Evolutionary conservation across 2,797 vertebrate species (phyloP).

Genomic region (Aulostomus chinensis): DNA sequence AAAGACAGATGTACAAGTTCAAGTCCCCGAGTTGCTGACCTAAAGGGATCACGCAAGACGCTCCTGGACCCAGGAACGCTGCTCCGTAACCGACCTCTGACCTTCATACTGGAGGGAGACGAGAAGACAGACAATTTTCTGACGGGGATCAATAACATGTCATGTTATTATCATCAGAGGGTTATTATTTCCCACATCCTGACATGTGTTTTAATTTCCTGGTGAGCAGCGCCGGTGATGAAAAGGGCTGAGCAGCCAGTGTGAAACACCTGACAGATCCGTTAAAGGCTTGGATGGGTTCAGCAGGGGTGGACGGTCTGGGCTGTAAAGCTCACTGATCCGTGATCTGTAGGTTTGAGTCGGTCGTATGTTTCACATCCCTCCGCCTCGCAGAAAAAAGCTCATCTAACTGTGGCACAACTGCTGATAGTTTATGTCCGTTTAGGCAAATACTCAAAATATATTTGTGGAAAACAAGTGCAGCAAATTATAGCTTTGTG

Average conservation of each 20-base stretch:
- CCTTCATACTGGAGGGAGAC: not conserved
- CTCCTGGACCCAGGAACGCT: not conserved
- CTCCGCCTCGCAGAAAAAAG: slow-evolving; percentile 1
- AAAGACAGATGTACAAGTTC: no score
- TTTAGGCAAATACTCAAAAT: no score
- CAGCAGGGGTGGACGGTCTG: slow-evolving; percentile 36
- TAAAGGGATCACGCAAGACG: no score
- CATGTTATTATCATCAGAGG: slow-evolving; percentile 21
- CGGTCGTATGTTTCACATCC: slow-evolving; percentile 41
- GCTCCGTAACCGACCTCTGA: slow-evolving; percentile 3
- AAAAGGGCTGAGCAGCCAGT: slow-evolving; percentile 18
- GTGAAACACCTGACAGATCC: slow-evolving; percentile 43
- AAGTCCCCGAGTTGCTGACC: no score
- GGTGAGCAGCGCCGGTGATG: slow-evolving; percentile 16
- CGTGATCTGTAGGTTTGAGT: slow-evolving; percentile 42
- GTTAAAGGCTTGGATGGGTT: slow-evolving; percentile 22
- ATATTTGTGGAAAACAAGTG: no score
- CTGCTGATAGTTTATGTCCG: no score
- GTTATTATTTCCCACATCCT: slow-evolving; percentile 17
- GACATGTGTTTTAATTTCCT: slow-evolving; percentile 39
- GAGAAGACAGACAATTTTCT: not conserved
- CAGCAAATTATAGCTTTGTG: no score
- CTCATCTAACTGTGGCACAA: no score
- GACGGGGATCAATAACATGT: slow-evolving; percentile 44
- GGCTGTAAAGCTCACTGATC: slow-evolving; percentile 58